Evolutionary conservation across 2,113 vertebrate species (phyloP).

Genomic region (Pipa parva): DNA sequence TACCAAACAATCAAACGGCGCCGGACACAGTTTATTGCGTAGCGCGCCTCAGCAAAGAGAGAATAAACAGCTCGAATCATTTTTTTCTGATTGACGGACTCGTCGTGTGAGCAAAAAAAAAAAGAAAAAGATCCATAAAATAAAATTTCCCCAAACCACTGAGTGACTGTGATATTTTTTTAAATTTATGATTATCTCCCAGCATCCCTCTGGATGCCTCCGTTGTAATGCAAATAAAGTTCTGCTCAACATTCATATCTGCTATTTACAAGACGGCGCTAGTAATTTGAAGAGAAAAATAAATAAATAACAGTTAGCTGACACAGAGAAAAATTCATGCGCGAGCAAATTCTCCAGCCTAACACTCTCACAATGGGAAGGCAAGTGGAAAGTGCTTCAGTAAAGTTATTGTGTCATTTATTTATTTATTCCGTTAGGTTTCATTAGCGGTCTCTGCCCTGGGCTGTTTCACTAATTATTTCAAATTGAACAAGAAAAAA

Average conservation of each 20-base stretch:
- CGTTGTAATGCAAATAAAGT: constrained; percentile 23
- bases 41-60: too few species aligned
- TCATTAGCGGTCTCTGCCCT: constrained; percentile 1
- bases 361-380: background rate
- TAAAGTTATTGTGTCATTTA: constrained; percentile 10
- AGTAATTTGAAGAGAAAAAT: background rate
- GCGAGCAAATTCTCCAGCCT: background rate
- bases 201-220: background rate
- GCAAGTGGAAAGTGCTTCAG: constrained; percentile 4
- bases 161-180: background rate
- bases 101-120: background rate
- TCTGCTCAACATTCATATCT: background rate
- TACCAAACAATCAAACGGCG: too few species aligned
- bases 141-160: background rate
- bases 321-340: background rate
- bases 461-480: constrained; percentile 25
- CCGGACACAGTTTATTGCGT: too few species aligned
- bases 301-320: background rate
- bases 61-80: background rate
- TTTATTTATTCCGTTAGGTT: constrained; percentile 6
- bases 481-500: constrained; percentile 17
- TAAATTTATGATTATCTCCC: background rate
- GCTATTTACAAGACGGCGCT: constrained; percentile 16
- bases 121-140: background rate
- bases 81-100: background rate